Evolutionary conservation across 2,888 invertebrate species (phyloP), one percentile per base, ranked within the genome.

Genomic region (Nineta flava): DNA sequence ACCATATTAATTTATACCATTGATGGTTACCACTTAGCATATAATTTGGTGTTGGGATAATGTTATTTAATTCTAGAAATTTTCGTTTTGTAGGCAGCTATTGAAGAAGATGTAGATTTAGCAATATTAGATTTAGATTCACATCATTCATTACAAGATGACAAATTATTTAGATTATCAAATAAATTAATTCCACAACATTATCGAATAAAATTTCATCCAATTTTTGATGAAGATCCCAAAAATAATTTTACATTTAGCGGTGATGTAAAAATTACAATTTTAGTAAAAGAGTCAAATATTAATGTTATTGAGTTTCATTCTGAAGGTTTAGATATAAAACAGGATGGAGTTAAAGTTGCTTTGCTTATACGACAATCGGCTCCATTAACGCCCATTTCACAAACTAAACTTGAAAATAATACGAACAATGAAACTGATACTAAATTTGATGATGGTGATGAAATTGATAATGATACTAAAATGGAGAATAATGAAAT

Each of bases 241-340:
- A 52, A 55, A 4, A 57, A 60, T 26, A 64, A 63, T 55, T 64
- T 65, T 47, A 64, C 63, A 2, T 65, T 65, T 53, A 60, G 59
- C 6, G 65, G 64, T 5, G 56, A 57, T 50, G 63, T 65, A 1
- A 55, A 59, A 31, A 65, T 66, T 16, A 50, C 58, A 21, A 55
- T 67, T n/a, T 57, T 60, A 40, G 46, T 50, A 9, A 43, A 50
- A 13, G 40, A 21, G 62, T 62, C 50, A 56, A 55, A 26, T 51
- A 58, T 52, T 26, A 53, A 57, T 50, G 64, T 64, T 2, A 62
- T 67, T 19, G 55, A 64, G 12, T 51, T 67, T 13, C 61, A 65
- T 52, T 57, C 59, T 46, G 62, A 65, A 45, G 59, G 62, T 45
- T 53, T 65, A 31, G 53, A 58, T 9, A 61, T 65, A 38, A 52